phyloP scores from a whole-genome alignment of 2,113 vertebrate genomes.

The Eleginops maclovinus region DNA sequence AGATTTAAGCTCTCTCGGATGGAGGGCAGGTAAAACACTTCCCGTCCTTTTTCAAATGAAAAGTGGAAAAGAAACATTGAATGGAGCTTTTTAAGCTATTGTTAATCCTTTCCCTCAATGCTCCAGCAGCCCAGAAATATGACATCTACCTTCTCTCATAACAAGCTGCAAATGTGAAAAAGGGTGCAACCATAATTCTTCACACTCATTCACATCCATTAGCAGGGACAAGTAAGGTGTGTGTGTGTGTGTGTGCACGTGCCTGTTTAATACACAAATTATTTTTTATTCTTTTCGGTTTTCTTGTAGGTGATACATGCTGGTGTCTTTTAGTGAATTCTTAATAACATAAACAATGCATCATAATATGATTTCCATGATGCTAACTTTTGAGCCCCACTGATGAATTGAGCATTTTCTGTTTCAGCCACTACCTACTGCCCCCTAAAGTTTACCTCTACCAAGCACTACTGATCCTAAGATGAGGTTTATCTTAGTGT shows the following conservation, averaged over 20 bases:
- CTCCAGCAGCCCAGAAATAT: slow-evolving; percentile 37
- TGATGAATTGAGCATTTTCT: slow-evolving; percentile 28
- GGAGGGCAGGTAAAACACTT: slow-evolving; percentile 46
- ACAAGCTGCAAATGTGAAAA: slow-evolving; percentile 51
- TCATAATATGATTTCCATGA: neutral
- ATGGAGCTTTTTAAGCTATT: slow-evolving; percentile 62
- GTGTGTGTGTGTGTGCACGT: neutral
- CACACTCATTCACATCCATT: slow-evolving; percentile 28
- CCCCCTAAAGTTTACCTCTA: slow-evolving; percentile 51
- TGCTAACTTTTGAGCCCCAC: neutral
- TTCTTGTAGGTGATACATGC: neutral
- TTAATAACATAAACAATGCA: neutral
- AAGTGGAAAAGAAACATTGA: slow-evolving; percentile 55
- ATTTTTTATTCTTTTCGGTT: too few relatives aligned
- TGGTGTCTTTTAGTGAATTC: neutral
- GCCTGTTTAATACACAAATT: neutral
- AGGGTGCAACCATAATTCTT: slow-evolving; percentile 30
- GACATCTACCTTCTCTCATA: slow-evolving; percentile 45
- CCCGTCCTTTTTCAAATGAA: slow-evolving; percentile 53
- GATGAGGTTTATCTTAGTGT: slow-evolving; percentile 65
- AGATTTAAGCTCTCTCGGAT: slow-evolving; percentile 66
- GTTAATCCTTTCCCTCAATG: slow-evolving; percentile 66
- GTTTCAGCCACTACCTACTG: slow-evolving; percentile 30
- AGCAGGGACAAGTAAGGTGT: slow-evolving; percentile 4
- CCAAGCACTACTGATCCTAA: slow-evolving; percentile 46